These are phyloP conservation scores for Pasiphila rectangulata DNA, from an alignment of 2,888 invertebrate species.

Conservation along the genomic window DNA sequence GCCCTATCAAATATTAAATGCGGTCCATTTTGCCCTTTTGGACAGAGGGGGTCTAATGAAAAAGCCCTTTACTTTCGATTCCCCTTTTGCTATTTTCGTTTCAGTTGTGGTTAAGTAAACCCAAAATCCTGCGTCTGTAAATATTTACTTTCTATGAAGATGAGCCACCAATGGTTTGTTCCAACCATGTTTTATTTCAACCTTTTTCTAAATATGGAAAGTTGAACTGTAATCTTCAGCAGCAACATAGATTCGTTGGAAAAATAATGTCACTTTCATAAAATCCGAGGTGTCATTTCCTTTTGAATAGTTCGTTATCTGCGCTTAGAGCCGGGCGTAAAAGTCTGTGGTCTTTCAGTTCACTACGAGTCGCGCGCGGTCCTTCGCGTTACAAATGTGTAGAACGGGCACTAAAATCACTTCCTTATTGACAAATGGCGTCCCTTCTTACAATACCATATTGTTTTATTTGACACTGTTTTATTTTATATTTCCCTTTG, in stretches of 20 bases:
- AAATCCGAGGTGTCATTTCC: slow-evolving; percentile 67
- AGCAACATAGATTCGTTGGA: slow-evolving; percentile 14
- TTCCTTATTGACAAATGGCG: slow-evolving; percentile 65
- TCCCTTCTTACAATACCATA: slow-evolving; percentile 60
- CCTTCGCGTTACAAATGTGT: slow-evolving; percentile 42
- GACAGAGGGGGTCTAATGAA: slow-evolving; percentile 45
- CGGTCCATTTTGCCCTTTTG: slow-evolving; percentile 48
- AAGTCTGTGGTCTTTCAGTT: slow-evolving; percentile 49
- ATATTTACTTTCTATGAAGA: slow-evolving; percentile 16
- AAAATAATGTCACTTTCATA: slow-evolving; percentile 58
- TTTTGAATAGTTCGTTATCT: slow-evolving; percentile 70
- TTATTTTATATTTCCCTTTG: slow-evolving; percentile 56
- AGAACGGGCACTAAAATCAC: slow-evolving; percentile 61
- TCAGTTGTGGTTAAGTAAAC: slow-evolving; percentile 35
- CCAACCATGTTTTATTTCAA: slow-evolving; percentile 8
- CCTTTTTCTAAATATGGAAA: slow-evolving; percentile 12
- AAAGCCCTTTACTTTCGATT: slow-evolving; percentile 46
- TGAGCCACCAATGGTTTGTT: slow-evolving; percentile 15
- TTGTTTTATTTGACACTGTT: slow-evolving; percentile 52
- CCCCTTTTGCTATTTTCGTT: slow-evolving; percentile 40
- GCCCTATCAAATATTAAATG: slow-evolving; percentile 58
- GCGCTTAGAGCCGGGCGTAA: slow-evolving; percentile 46
- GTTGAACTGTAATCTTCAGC: slow-evolving; percentile 6
- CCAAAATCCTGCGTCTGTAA: slow-evolving; percentile 36
- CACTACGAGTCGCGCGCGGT: slow-evolving; percentile 50